Base-by-base conservation (phyloP, 1,140 invertebrate genomes). In the Calycopis cecrops region DNA sequence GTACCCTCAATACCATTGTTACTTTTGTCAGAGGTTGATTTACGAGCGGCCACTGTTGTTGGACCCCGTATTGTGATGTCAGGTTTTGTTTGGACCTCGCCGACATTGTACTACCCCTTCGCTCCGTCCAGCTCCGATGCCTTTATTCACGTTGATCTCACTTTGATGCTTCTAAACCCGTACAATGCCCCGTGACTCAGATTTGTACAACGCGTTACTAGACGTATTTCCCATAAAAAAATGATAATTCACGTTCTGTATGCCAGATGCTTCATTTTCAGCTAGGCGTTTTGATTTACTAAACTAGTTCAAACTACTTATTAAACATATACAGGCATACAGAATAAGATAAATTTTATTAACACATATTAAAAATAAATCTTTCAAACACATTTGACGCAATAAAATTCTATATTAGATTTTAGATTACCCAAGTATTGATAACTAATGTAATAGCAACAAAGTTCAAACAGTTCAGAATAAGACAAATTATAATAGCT, bases 1-100 rank as follows among this genome's bases (percentile, higher is more conserved):
- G 84, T 85, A 82, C 83, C 83, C 83, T 85, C 81, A 85, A 86
- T 82, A 80, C 73, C 71, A 84, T 85, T 85, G 84, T 85, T 79
- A 80, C 81, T 84, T 83, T 87, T 87, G 83, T 86, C 77, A 69
- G 83, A 82, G 75, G 67, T 83, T 86, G 84, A 87, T 85, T 87
- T 87, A 87, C 78, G 81, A 84, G 76, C 79, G 73, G 84, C 81
- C 81, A 85, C 83, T 82, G 81, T 84, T 84, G 84, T 87, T 81
- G 74, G 79, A 60, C 79, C 82, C 63, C 16, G 77, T 77, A 85
- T 86, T 86, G 81, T 85, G 77, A 76, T 82, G 81, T 79, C 79
- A 80, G 75, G 76, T 85, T 86, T 86, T 86, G 81, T 86, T 84
- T 84, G 79, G 76, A 62, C 67, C 73, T 77, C 70, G 72, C 79